Conservation (phyloP, 2,888 invertebrate genomes). For the Aphodius sticticus region DNA sequence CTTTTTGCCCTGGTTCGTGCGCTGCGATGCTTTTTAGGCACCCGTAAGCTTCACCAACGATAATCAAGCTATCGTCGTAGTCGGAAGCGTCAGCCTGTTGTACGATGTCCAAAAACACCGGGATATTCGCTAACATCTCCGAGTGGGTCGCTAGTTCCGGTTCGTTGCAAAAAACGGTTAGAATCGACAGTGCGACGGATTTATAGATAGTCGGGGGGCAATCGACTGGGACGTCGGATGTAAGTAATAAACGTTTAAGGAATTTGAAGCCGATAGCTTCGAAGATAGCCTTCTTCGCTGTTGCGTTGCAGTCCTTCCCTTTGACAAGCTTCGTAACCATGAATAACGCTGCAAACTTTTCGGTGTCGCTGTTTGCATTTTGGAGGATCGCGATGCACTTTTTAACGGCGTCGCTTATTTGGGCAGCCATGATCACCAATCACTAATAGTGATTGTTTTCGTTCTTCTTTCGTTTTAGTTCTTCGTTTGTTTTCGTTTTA, state of each 20-base stretch:
- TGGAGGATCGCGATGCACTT: slow-evolving; percentile 85
- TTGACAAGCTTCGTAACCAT: slow-evolving; percentile 91
- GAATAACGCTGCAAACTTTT: slow-evolving; percentile 90
- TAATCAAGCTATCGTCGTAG: slow-evolving; percentile 85
- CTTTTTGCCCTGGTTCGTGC: slow-evolving; percentile 80
- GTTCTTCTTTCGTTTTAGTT: background rate
- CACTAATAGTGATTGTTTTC: background rate
- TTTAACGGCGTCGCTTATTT: slow-evolving; percentile 81
- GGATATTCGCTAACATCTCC: slow-evolving; percentile 84
- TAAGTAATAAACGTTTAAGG: slow-evolving; percentile 79
- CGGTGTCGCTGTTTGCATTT: slow-evolving; percentile 83
- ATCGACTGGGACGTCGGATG: slow-evolving; percentile 81
- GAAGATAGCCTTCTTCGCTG: slow-evolving; percentile 79
- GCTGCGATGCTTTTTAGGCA: slow-evolving; percentile 84
- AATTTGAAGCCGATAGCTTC: slow-evolving; percentile 91
- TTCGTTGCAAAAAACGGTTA: slow-evolving; percentile 87
- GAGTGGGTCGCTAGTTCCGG: slow-evolving; percentile 81
- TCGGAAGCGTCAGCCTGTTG: slow-evolving; percentile 85
- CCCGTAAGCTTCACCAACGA: slow-evolving; percentile 86
- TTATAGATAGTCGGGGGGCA: slow-evolving; percentile 91
- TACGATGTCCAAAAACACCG: slow-evolving; percentile 84
- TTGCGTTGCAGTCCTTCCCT: slow-evolving; percentile 79
- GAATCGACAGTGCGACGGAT: slow-evolving; percentile 86
- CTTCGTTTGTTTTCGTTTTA: background rate
- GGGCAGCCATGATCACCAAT: slow-evolving; percentile 55